Evolutionary conservation across 2,888 invertebrate species (phyloP), one percentile per base, ranked within the genome.

Genomic region (Trissonchulus latispiculum): DNA sequence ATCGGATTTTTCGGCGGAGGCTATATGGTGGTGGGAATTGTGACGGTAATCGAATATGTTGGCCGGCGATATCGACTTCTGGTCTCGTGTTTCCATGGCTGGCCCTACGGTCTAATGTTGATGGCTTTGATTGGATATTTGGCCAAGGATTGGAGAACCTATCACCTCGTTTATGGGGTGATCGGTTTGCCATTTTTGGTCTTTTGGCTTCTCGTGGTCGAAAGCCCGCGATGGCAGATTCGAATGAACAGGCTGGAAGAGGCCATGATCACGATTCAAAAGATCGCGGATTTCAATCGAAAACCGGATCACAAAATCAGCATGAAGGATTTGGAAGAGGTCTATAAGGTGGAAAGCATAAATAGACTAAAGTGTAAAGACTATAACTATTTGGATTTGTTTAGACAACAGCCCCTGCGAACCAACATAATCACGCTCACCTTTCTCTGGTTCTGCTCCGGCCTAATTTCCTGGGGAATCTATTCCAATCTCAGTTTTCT

Each of bases 171-270:
- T 18, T 33, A 32, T 33, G 31, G 15, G 8, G 28, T 64, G 8
- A 32, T 29, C 8, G 66, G 66, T 64, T 8, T 48, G 8, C 48
- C 48, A 48, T 48, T 48, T 23, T 8, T 48, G 48, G 15, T 64
- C 8, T 28, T 28, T n/a, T 33, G 8, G 31, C 66, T 64, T 33
- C 18, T 64, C 8, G 66, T 28, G 8, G n/a, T n/a, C 8, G 66
- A 64, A 64, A 64, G 66, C 35, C 66, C 66, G 18, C 66, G 66
- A 15, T 64, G 66, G 66, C 28, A 15, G 66, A 64, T 64, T 64
- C 66, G n/a, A n/a, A 8, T 8, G n/a, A 64, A 64, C n/a, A 8
- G 66, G 28, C n/a, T 64, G 32, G 18, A 64, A 64, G 66, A 64
- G 28, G 66, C 66, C 8, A 64, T 32, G 35, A 8, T 8, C 8